Evolutionary conservation across 2,797 vertebrate genomes (phyloP), one percentile per base, ranked within the genome.

Genomic region (Myotis vivesi): DNA sequence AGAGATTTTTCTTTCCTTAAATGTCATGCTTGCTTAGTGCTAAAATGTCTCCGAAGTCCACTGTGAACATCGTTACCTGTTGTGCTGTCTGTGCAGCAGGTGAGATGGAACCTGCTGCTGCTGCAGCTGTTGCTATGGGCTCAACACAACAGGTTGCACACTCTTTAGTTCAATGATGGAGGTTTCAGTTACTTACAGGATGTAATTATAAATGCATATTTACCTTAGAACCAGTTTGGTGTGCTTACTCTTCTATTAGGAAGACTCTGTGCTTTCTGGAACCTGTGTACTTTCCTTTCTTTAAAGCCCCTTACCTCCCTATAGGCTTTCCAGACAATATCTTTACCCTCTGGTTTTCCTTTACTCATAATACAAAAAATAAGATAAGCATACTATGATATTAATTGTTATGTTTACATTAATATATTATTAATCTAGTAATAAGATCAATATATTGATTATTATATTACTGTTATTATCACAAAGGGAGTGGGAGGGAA

Each of bases 181-280:
- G 59, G 84, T 84, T 95, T 89, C 53, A 76, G 92, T 95, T 95
- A 95, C 87, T 91, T 55, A 49, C 80, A 83, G 87, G 87, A 75
- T 83, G 85, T 86, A 64, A 89, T 94, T 89, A 93, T 68, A 84
- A 95, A 94, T 30, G 90, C 28, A 25, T 81, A 79, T 92, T 86
- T 83, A 57, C 94, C 90, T 53, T 7, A 73, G 79, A 91, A 82
- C 19, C 79, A 71, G 68, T 51, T 19, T 4, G 16, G 44, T 46
- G 75, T 77, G 69, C 75, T 72, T 77, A 73, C 51, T 69, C 84
- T 95, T 91, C 94, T 87, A 86, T 75, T 55, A 68, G 68, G 44
- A 88, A 44, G 44, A 82, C 66, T n/a, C 36, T 49, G 77, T 6
- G 23, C 30, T 68, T 83, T 51, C n/a, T 25, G 89, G 69, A 82